Percentiles rank a stretch among this genome's conserved stretches.
Evolutionary conservation across 2,113 vertebrate genomes (phyloP).

Genomic region (Mobula hypostoma): DNA sequence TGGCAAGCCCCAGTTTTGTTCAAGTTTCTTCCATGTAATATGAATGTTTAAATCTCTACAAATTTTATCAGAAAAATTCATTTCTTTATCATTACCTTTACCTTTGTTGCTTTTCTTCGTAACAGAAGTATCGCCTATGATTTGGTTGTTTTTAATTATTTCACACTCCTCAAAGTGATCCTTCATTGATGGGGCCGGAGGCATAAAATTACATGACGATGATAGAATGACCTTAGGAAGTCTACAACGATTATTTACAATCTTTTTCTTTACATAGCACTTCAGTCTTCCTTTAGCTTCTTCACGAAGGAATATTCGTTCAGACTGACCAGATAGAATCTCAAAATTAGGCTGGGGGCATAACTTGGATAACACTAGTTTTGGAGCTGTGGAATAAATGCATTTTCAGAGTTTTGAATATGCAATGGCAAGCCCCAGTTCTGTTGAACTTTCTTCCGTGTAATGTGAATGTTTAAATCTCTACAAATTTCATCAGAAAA

Average conservation of each 20-base stretch:
- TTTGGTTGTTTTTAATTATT: neutral
- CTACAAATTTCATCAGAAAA: neutral
- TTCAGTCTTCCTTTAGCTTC: neutral
- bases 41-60: neutral
- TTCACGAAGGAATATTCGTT: neutral
- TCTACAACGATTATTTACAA: neutral
- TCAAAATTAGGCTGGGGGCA: neutral
- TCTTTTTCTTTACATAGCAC: neutral
- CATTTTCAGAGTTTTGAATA: constrained; percentile 14
- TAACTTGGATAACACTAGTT: neutral
- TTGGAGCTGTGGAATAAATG: constrained; percentile 13
- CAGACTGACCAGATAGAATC: neutral
- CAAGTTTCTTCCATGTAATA: neutral
- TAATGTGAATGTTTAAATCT: neutral
- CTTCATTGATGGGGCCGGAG: neutral
- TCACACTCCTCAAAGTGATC: neutral
- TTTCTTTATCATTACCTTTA: too few species aligned
- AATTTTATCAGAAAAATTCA: neutral
- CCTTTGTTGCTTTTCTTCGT: too few species aligned
- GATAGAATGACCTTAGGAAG: neutral
- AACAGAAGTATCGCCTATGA: neutral
- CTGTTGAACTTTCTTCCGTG: neutral
- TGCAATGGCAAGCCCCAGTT: constrained; percentile 1
- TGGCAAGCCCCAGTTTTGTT: neutral
- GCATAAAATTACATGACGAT: neutral